phyloP scores from a whole-genome alignment of 1,140 invertebrate genomes.

The Zaprionus taronus region DNA sequence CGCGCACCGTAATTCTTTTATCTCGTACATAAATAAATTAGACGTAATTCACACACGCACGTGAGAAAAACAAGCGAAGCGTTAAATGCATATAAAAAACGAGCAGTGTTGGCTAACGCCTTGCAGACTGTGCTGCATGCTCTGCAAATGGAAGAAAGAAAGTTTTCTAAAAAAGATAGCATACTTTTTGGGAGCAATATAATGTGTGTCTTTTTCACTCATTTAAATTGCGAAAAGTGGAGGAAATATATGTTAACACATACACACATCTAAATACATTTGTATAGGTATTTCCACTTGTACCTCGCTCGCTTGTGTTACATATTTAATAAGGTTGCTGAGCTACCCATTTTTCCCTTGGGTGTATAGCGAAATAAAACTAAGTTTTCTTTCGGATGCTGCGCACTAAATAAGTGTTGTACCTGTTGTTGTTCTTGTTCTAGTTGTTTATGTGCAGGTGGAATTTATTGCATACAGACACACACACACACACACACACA shows the following conservation, averaged over 20 bases:
- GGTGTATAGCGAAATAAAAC: conserved; percentile 7
- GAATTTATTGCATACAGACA: conserved; percentile 58
- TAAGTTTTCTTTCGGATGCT: conserved; percentile 32
- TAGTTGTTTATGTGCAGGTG: conserved; percentile 59
- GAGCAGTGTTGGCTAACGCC: neutral
- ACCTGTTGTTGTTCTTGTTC: conserved; percentile 24
- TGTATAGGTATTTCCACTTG: neutral
- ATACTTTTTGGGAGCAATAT: neutral
- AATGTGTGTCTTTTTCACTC: neutral
- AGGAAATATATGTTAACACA: neutral
- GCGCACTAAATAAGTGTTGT: conserved; percentile 67
- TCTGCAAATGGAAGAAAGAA: neutral
- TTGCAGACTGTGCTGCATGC: neutral
- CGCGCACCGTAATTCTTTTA: conserved; percentile 35
- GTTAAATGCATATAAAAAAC: neutral
- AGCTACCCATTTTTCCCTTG: neutral
- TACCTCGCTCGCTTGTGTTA: neutral
- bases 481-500: neutral
- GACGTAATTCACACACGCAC: conserved; percentile 52
- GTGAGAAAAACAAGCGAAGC: conserved; percentile 5
- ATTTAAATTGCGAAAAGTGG: neutral
- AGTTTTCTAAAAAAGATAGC: neutral
- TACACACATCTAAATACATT: neutral
- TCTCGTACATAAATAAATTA: conserved; percentile 60
- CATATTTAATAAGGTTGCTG: neutral